Evolutionary conservation across 2,888 invertebrate species (phyloP).

Genomic region (Callosobruchus maculatus): DNA sequence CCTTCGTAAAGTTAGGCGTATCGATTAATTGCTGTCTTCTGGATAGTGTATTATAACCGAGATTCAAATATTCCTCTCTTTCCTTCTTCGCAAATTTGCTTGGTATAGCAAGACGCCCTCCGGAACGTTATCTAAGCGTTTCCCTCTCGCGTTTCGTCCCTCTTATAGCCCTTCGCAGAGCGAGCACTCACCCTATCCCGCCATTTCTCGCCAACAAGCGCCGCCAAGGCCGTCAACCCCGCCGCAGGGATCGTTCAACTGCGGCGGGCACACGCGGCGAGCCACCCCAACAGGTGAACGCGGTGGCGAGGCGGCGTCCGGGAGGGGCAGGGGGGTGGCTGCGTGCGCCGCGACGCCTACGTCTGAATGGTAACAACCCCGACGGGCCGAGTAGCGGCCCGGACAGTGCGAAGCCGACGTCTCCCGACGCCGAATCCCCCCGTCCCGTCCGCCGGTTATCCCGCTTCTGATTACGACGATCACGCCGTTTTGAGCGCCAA

Average conservation of each 20-base stretch:
- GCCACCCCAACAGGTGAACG: slow-evolving; percentile 28
- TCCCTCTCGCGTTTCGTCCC: neutral
- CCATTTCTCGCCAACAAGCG: neutral
- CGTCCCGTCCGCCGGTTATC: slow-evolving; percentile 28
- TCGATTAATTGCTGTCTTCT: no score
- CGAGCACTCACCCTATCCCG: neutral
- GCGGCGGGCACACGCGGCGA: neutral
- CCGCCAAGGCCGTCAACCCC: neutral
- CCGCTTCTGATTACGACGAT: slow-evolving; percentile 12
- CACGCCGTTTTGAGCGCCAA: neutral
- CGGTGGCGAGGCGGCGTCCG: neutral
- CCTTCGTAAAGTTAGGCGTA: no score
- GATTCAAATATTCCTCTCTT: no score
- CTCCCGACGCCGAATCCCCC: slow-evolving; percentile 1
- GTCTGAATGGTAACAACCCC: slow-evolving; percentile 32
- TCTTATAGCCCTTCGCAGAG: neutral
- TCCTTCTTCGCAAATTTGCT: no score
- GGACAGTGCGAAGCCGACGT: neutral
- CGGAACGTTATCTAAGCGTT: neutral
- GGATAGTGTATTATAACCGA: no score
- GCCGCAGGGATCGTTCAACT: neutral
- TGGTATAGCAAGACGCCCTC: neutral
- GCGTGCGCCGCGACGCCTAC: slow-evolving; percentile 38
- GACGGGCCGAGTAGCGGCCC: slow-evolving; percentile 4
- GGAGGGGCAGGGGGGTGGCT: slow-evolving; percentile 16